A percentile compares a stretch with the other conserved stretches of the same genome.
Evolutionary conservation across 2,888 invertebrate genomes (phyloP).

Genomic region (Acanthosepion lycidas): DNA sequence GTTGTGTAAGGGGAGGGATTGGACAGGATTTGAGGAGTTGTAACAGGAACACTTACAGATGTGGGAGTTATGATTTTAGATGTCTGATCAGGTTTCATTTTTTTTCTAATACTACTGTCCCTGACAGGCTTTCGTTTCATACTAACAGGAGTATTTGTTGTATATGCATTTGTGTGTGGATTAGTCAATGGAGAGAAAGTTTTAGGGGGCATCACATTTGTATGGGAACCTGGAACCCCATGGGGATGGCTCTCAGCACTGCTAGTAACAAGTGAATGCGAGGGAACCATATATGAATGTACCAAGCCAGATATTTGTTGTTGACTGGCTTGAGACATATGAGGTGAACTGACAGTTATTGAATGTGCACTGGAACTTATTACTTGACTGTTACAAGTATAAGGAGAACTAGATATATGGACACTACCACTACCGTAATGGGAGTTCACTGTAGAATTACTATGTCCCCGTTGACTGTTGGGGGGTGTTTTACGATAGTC

Average conservation of each 20-base stretch:
- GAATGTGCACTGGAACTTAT: slow-evolving; percentile 15
- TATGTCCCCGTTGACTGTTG: slow-evolving; percentile 54
- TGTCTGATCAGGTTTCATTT: slow-evolving; percentile 47
- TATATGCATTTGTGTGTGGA: slow-evolving; percentile 52
- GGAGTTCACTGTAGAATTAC: slow-evolving; percentile 49
- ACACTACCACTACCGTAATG: slow-evolving; percentile 51
- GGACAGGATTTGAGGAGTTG: slow-evolving; percentile 67
- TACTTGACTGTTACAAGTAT: neutral
- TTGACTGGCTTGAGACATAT: slow-evolving; percentile 65
- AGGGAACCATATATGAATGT: slow-evolving; percentile 69
- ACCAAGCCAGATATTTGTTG: slow-evolving; percentile 72
- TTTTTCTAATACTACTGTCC: slow-evolving; percentile 60
- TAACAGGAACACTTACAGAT: slow-evolving; percentile 62
- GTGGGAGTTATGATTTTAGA: slow-evolving; percentile 53
- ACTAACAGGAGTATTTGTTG: slow-evolving; percentile 51
- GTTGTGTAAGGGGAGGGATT: slow-evolving; percentile 68
- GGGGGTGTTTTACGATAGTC: slow-evolving; percentile 64
- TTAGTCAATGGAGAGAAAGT: slow-evolving; percentile 55
- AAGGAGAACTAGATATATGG: slow-evolving; percentile 45
- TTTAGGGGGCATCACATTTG: slow-evolving; percentile 59
- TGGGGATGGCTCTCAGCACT: slow-evolving; percentile 73
- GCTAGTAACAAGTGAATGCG: slow-evolving; percentile 74
- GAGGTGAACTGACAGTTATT: slow-evolving; percentile 54
- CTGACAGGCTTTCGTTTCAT: slow-evolving; percentile 62
- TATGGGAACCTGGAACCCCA: slow-evolving; percentile 45